Base-by-base conservation (phyloP, 2,797 vertebrate species). In the Gymnothorax javanicus region DNA sequence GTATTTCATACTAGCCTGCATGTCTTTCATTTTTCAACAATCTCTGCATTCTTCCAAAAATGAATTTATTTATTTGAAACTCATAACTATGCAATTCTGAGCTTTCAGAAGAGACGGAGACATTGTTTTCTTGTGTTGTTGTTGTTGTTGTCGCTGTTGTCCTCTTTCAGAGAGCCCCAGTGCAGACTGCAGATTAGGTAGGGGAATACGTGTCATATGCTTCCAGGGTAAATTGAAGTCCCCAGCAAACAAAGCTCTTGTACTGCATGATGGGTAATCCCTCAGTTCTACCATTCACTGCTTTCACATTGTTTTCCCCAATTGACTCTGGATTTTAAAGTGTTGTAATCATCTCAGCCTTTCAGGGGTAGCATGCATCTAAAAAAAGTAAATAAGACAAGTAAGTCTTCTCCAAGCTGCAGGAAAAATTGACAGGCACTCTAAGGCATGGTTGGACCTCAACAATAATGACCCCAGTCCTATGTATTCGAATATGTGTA, bases 301-400 rank as follows among this genome's bases (percentile, higher is more conserved):
- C 90, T 93, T 91, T 92, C 88, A 92, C n/a, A 43, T 90, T 90
- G 89, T 91, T 91, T 91, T 90, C 84, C 54, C 58, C 82, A 79
- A 89, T 88, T 89, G 86, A 88, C 86, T 84, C 88, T 87, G 89
- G 88, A 87, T 54, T 89, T 92, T 89, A 86, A 75, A 88, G 59
- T 79, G 83, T 77, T 75, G 84, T 85, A 89, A 62, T 90, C 87
- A 84, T 83, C 58, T 71, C 27, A 52, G 71, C 52, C 71, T 79
- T 82, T 85, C 84, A 87, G 64, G 77, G 77, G 81, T 84, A 82
- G 83, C 71, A 88, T 88, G 89, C 87, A 87, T 88, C 87, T 85
- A 79, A 89, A 83, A 84, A 59, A 86, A 60, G 86, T 75, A 77
- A n/a, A 33, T 56, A 86, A 43, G 33, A 43, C 33, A 43, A 43